Base-by-base conservation (phyloP, 2,888 invertebrate species). In the Callyntrura sp. region DNA sequence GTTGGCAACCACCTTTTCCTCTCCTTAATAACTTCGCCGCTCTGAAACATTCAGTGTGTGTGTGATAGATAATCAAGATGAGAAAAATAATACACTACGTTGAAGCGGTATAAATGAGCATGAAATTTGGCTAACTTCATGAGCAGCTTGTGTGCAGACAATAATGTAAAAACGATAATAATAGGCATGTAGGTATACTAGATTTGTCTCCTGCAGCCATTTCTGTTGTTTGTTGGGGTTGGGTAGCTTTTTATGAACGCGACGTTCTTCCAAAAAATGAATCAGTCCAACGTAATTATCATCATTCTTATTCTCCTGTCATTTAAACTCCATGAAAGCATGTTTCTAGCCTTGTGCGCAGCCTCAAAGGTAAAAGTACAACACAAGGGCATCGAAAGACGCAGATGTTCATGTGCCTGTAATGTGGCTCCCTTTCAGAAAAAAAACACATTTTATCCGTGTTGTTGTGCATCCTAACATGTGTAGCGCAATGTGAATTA, bases 381-480 rank as follows among this genome's bases (percentile, higher is more conserved):
- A 55, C 65, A 89, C 89, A 89, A 89, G 89, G 89, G 89, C 89
- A 89, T 70, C 20, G 57, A 89, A 89, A 65, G 84, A 85, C 89
- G 85, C 89, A 89, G 84, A 84, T 85, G 84, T 85, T 84, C 79
- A 60, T 89, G 76, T 65, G 48, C 68, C 17, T 20, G 51, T 25
- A 35, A 79, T 79, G 45, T 48, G 45, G 17, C 45, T 73, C 45
- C 73, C 45, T 17, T 48, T 45, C 45, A 23, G 23, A 65, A 65
- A 17, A 17, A 65, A 17, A 17, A 65, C 25, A 65, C 25, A 62
- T 23, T 17, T 25, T 25, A n/a, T 62, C 11, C 12, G 14, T 65
- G n/a, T 62, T 23, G 28, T 17, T 23, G 20, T 60, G 60, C 23
- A 57, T 57, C n/a, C 17, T 51, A 17, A 55, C 17, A 17, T 55